Conservation (phyloP, 2,797 vertebrate genomes). For the Eurystomus glaucurus region DNA sequence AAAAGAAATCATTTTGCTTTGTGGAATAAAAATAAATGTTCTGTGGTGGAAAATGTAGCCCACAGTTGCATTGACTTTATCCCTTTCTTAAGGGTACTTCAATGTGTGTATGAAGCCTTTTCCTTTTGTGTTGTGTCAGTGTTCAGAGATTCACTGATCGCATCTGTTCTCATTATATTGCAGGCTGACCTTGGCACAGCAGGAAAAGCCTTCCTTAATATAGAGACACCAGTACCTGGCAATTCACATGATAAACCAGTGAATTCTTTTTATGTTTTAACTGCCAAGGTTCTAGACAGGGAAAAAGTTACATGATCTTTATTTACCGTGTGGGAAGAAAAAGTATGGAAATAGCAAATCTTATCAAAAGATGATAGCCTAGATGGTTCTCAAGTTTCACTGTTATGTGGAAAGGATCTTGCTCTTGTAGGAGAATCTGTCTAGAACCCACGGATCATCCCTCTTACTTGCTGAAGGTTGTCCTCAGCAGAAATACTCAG, state of each 20-base stretch:
- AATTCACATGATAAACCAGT: neutral
- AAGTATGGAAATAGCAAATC: neutral
- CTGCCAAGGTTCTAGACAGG: neutral
- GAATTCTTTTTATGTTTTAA: neutral
- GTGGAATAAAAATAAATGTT: neutral
- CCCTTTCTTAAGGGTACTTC: conserved; percentile 1
- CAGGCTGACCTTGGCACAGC: neutral
- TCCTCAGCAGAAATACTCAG: neutral
- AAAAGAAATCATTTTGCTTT: neutral
- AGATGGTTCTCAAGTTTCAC: neutral
- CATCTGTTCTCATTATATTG: neutral
- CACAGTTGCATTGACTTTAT: neutral
- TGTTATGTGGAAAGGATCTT: neutral
- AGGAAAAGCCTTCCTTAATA: neutral
- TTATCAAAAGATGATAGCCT: neutral
- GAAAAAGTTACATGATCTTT: neutral
- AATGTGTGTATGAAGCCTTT: neutral
- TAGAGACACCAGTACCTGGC: neutral
- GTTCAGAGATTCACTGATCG: neutral
- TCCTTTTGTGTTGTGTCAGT: neutral
- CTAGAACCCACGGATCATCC: neutral
- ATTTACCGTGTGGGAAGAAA: neutral
- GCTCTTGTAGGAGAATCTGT: neutral
- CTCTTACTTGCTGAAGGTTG: neutral
- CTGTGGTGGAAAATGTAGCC: neutral